These are phyloP conservation scores for Delia radicum DNA, from an alignment of 1,140 invertebrate species.

Conservation along the genomic window DNA sequence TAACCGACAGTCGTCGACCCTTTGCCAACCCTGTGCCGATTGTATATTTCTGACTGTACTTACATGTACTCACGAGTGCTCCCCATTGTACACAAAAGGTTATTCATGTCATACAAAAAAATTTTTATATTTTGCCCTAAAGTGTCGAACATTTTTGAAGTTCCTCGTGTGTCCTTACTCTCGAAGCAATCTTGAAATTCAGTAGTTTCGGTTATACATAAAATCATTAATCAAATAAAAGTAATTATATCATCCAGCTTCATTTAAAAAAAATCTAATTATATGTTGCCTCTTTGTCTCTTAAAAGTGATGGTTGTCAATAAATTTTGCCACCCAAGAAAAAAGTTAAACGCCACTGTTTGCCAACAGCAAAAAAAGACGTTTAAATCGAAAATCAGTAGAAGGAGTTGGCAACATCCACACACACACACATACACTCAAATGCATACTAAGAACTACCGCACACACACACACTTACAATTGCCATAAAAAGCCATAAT, in stretches of 20 bases:
- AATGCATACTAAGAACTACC: slow-evolving; percentile 16
- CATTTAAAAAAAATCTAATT: not conserved
- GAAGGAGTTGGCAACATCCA: slow-evolving; percentile 34
- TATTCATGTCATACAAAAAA: too few relatives aligned
- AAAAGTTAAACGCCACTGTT: slow-evolving; percentile 22
- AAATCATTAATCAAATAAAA: not conserved
- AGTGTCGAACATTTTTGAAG: too few relatives aligned
- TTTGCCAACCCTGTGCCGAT: too few relatives aligned
- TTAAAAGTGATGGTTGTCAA: slow-evolving; percentile 26
- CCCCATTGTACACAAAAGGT: too few relatives aligned
- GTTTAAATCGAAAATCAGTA: slow-evolving; percentile 37
- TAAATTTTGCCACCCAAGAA: not conserved
- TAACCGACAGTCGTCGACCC: too few relatives aligned
- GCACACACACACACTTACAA: not conserved
- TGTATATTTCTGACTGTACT: too few relatives aligned
- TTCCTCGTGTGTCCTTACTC: too few relatives aligned
- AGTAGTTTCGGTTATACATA: too few relatives aligned
- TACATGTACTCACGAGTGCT: too few relatives aligned
- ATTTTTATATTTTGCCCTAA: too few relatives aligned
- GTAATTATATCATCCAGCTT: not conserved
- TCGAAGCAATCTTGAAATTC: too few relatives aligned
- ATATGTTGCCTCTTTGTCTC: slow-evolving; percentile 53
- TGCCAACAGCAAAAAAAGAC: slow-evolving; percentile 29
- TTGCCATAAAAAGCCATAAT: not conserved
- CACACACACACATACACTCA: slow-evolving; percentile 45